Percentiles rank a stretch among this genome's conserved stretches.
These are phyloP conservation scores for Magallana ariakensis DNA, from an alignment of 1,140 invertebrate genomes.

Conservation along the genomic window DNA sequence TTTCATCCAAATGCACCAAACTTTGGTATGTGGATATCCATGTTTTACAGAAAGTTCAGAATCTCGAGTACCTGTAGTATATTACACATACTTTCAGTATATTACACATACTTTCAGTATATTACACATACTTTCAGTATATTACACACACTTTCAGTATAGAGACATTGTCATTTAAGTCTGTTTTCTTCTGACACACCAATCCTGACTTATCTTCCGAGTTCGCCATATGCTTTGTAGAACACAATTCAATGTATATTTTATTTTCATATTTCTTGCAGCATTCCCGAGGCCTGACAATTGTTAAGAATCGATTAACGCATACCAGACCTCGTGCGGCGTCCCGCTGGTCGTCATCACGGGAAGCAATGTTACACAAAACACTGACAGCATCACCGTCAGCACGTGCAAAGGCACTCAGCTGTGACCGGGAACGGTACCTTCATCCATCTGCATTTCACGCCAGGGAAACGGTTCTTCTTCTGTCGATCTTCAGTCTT, in stretches of 20 bases:
- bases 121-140: neutral
- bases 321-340: neutral
- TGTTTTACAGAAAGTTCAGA: neutral
- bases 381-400: slow-evolving; percentile 11
- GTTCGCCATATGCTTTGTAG: slow-evolving; percentile 23
- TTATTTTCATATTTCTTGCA: slow-evolving; percentile 28
- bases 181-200: neutral
- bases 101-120: neutral
- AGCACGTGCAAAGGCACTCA: slow-evolving; percentile 69
- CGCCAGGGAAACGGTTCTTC: slow-evolving; percentile 53
- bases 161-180: neutral
- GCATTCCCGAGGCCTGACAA: slow-evolving; percentile 29
- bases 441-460: slow-evolving; percentile 67
- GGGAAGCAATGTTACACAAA: slow-evolving; percentile 18
- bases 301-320: slow-evolving; percentile 35
- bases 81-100: neutral
- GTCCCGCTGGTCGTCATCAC: slow-evolving; percentile 17
- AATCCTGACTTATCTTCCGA: neutral
- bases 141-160: neutral
- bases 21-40: no score
- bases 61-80: neutral
- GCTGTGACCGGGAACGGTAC: slow-evolving; percentile 65
- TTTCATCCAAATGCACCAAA: no score
- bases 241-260: slow-evolving; percentile 22
- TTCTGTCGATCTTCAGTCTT: slow-evolving; percentile 17